phyloP scores from a whole-genome alignment of 2,888 invertebrate genomes.

The Cosmorhoe ocellata region DNA sequence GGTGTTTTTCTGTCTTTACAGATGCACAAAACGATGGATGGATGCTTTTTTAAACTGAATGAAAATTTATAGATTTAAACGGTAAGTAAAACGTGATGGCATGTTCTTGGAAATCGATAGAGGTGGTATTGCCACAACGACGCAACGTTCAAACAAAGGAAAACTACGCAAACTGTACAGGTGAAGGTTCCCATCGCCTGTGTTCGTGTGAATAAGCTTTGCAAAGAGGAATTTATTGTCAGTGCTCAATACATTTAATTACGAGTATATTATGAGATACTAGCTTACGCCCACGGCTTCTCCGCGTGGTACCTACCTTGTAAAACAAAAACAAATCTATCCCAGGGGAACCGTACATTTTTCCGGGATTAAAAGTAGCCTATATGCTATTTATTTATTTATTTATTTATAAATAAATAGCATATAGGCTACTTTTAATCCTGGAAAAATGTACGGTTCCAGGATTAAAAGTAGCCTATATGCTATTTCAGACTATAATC shows the following conservation, averaged over 20 bases:
- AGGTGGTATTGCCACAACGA: not conserved
- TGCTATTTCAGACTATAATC: too few species aligned
- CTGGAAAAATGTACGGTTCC: too few species aligned
- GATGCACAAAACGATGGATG: slow-evolving; percentile 22
- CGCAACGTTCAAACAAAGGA: slow-evolving; percentile 6
- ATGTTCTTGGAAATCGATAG: slow-evolving; percentile 2
- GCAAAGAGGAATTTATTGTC: not conserved
- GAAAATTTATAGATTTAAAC: slow-evolving; percentile 17
- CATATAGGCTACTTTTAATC: too few species aligned
- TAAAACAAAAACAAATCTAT: too few species aligned
- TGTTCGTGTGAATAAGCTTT: slow-evolving; percentile 1
- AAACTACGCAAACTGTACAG: slow-evolving; percentile 5
- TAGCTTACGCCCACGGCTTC: too few species aligned
- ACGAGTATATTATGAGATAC: too few species aligned
- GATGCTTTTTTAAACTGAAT: slow-evolving; percentile 19
- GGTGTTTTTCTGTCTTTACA: slow-evolving; percentile 26
- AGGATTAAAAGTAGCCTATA: too few species aligned
- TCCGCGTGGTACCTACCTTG: too few species aligned
- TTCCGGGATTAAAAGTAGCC: too few species aligned
- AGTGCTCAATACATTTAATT: slow-evolving; percentile 1
- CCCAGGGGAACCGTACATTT: too few species aligned
- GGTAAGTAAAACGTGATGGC: slow-evolving; percentile 21
- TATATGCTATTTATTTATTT: too few species aligned
- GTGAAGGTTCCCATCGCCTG: slow-evolving; percentile 11
- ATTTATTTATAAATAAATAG: too few species aligned